phyloP scores from a whole-genome alignment of 2,113 vertebrate genomes.

The Hypocryptadius cinnamomeus region DNA sequence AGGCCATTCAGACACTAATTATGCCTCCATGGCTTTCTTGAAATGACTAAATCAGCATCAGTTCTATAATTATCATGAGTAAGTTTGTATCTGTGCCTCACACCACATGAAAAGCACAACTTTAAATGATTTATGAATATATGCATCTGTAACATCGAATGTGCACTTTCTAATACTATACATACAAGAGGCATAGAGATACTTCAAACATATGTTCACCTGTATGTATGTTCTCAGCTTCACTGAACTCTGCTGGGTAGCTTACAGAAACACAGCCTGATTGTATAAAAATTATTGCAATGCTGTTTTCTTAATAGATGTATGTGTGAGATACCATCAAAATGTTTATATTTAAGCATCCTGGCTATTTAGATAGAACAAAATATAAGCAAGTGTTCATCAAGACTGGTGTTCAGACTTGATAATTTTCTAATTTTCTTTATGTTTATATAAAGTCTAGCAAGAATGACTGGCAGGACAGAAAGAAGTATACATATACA shows the following conservation, averaged over 20 bases:
- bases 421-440: constrained; percentile 54
- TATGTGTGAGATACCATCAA: not conserved
- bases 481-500: constrained; percentile 58
- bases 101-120: constrained; percentile 75
- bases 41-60: constrained; percentile 92
- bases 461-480: constrained; percentile 65
- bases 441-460: constrained; percentile 44
- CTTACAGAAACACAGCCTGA: not conserved
- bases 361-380: not conserved
- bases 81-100: constrained; percentile 76
- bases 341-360: constrained; percentile 8
- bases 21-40: constrained; percentile 86
- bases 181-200: not conserved
- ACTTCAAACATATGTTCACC: constrained; percentile 12
- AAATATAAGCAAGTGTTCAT: constrained; percentile 40
- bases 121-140: constrained; percentile 78
- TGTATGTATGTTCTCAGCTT: constrained; percentile 5
- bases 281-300: constrained; percentile 30
- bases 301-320: constrained; percentile 23
- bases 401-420: not conserved
- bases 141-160: constrained; percentile 65
- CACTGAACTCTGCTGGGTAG: not conserved
- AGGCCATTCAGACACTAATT: constrained; percentile 95
- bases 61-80: constrained; percentile 94
- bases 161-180: constrained; percentile 8